Evolutionary conservation across 1,140 invertebrate genomes (phyloP).

Genomic region (Drosophila baimaii): DNA sequence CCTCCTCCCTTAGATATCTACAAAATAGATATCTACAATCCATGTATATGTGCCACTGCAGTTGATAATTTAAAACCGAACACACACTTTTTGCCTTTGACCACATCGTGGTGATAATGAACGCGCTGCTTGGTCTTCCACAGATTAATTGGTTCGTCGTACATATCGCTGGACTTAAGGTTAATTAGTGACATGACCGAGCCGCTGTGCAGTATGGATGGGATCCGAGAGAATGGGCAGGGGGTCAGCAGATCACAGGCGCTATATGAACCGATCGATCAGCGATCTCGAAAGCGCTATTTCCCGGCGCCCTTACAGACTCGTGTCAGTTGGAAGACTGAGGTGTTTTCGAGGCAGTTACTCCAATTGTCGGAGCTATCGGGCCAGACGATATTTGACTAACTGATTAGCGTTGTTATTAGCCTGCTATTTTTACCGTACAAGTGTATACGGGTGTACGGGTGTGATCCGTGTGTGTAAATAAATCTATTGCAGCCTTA

Average conservation of each 20-base stretch:
- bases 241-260: constrained; percentile 8
- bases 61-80: constrained; percentile 2
- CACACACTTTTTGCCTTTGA: constrained; percentile 63
- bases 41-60: constrained; percentile 33
- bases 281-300: constrained; percentile 11
- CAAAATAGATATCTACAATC: not conserved
- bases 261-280: not conserved
- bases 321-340: constrained; percentile 42
- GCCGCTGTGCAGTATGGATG: not conserved
- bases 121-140: constrained; percentile 81
- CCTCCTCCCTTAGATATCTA: not conserved
- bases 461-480: constrained; percentile 36
- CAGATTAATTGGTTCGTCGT: constrained; percentile 66
- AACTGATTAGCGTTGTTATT: constrained; percentile 71
- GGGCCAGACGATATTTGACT: constrained; percentile 56
- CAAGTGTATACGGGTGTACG: constrained; percentile 12
- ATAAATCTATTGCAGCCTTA: constrained; percentile 45
- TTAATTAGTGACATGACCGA: constrained; percentile 70
- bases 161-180: constrained; percentile 52
- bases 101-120: constrained; percentile 71
- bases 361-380: constrained; percentile 42
- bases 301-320: constrained; percentile 28
- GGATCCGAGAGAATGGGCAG: not conserved
- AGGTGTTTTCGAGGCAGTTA: constrained; percentile 31
- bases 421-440: constrained; percentile 46